Conservation (phyloP, 2,113 vertebrate species). For the Macroglossus sobrinus region DNA sequence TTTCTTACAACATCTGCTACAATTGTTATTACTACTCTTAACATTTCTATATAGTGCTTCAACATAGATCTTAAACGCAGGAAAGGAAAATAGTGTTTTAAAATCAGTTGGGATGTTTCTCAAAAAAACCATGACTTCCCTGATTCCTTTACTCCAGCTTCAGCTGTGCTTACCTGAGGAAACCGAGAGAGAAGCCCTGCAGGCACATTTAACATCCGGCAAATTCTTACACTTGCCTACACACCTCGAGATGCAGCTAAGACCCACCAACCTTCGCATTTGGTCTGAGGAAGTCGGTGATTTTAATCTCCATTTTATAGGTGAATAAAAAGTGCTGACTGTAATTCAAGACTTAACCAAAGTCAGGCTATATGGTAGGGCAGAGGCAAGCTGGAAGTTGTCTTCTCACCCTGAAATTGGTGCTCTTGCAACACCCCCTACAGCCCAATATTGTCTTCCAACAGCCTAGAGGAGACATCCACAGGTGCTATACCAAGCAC, state of each 20-base stretch:
- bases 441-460: not conserved
- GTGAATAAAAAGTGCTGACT: not conserved
- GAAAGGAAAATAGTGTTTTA: not conserved
- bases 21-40: not conserved
- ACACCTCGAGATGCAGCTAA: not conserved
- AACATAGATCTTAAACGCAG: not conserved
- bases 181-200: not conserved
- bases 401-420: not conserved
- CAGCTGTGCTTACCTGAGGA: not conserved
- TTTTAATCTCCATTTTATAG: not conserved
- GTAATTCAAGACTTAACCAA: not conserved
- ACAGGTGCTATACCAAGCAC: not conserved
- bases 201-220: not conserved
- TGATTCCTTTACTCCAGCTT: not conserved
- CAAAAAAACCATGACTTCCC: not conserved
- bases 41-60: not conserved
- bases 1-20: not conserved
- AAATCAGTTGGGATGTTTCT: not conserved
- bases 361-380: accelerated
- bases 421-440: not conserved
- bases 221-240: not conserved
- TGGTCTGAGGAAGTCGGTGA: not conserved
- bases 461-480: accelerated
- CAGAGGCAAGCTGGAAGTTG: not conserved
- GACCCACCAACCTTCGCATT: not conserved